Evolutionary conservation across 2,888 invertebrate species (phyloP).

Genomic region (Agrochola lychnidis): DNA sequence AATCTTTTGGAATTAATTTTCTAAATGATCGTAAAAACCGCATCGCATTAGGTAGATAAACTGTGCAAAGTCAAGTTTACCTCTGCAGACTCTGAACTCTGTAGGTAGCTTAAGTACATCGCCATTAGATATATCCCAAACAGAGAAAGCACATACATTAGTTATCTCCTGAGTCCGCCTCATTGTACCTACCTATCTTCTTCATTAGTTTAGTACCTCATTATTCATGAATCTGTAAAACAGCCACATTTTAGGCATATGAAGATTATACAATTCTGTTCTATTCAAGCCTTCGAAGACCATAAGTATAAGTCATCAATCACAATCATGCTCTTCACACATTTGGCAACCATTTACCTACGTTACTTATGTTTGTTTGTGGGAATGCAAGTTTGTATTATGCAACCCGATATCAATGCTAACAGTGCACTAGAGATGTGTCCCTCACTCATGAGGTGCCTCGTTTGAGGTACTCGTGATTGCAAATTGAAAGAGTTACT

Average conservation of each 20-base stretch:
- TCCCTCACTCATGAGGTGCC: too few species aligned
- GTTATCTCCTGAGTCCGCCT: neutral
- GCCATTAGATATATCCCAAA: neutral
- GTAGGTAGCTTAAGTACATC: neutral
- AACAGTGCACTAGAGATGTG: neutral
- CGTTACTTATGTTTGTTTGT: neutral
- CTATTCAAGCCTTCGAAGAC: neutral
- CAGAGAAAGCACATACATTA: neutral
- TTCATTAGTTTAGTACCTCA: neutral
- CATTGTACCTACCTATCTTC: neutral
- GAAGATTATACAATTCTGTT: neutral
- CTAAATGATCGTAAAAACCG: neutral
- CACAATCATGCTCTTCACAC: neutral
- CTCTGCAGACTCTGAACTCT: neutral
- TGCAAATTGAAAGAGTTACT: too few species aligned
- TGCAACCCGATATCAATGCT: slow-evolving; percentile 7
- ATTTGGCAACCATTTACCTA: slow-evolving; percentile 19
- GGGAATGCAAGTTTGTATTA: neutral
- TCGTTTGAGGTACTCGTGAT: too few species aligned
- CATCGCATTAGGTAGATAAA: neutral
- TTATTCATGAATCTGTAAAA: neutral
- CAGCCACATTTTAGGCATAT: neutral
- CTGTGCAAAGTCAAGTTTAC: neutral
- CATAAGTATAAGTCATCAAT: too few species aligned
- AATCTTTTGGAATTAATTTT: neutral